Evolutionary conservation across 1,140 invertebrate genomes (phyloP), one percentile per base, ranked within the genome.

Genomic region (Solenopsis fugax): DNA sequence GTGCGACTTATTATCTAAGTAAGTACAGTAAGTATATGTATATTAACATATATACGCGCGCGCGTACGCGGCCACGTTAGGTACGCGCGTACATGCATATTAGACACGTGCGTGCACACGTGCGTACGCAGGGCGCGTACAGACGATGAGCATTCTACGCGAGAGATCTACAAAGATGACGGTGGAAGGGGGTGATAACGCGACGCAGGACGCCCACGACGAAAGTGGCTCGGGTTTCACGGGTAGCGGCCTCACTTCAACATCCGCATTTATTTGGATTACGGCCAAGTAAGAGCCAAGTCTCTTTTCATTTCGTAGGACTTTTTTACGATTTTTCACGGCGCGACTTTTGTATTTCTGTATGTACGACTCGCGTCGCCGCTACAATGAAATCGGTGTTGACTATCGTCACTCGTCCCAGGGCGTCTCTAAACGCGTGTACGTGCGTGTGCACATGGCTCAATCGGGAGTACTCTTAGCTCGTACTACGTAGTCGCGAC

Each of bases 371-470:
- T 52, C 85, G 85, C 73, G 85, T 89, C 81, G 71, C 78, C 81
- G 72, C 88, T 69, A 67, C 78, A 52, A 45, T 58, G 10, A 73
- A 73, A 87, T 89, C 85, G 77, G 12, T 9, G 73, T 64, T 29
- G 56, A 84, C 78, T 89, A 58, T 80, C 88, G 88, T 89, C 76
- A 87, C 86, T 87, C 87, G 52, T 72, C 67, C 85, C 52, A 48
- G 73, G 41, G 41, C 72, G 88, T 75, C 52, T 60, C 71, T 56
- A 21, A 21, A 65, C 67, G 71, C 58, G 62, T 87, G 67, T 90
- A 87, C 86, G 88, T 89, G 89, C 87, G 87, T 89, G 89, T 88
- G 88, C 62, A 85, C 88, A 75, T 88, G 75, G 88, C 88, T 90
- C 88, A 90, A 90, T 67, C 73, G 69, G 80, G 75, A 81, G 81